These are phyloP conservation scores for Eubasilissa regina DNA, from an alignment of 1,140 invertebrate species.

Conservation along the genomic window DNA sequence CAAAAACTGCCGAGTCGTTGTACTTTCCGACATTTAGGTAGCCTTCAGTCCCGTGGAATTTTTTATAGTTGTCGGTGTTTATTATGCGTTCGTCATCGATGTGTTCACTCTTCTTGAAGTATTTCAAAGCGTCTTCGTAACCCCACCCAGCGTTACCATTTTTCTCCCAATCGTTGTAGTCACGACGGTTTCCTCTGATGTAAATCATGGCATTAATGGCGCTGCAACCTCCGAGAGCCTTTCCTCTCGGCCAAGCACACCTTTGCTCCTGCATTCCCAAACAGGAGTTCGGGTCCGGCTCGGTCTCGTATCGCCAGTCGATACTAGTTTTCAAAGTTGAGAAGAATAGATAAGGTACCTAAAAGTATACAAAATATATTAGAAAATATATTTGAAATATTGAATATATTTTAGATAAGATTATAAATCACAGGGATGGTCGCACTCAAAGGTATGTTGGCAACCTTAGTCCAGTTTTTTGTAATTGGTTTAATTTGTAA, in stretches of 20 bases:
- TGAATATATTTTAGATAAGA: too few species aligned
- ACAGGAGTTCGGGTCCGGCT: slow-evolving; percentile 68
- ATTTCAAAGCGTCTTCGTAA: slow-evolving; percentile 67
- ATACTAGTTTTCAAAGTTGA: slow-evolving; percentile 57
- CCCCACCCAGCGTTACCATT: slow-evolving; percentile 67
- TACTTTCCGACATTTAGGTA: slow-evolving; percentile 22
- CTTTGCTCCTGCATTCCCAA: slow-evolving; percentile 62
- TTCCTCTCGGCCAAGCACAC: slow-evolving; percentile 73
- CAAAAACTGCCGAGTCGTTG: slow-evolving; percentile 62
- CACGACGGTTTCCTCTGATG: slow-evolving; percentile 74
- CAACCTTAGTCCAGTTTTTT: too few species aligned
- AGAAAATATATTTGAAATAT: too few species aligned
- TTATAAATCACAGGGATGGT: too few species aligned
- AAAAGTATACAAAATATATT: neutral
- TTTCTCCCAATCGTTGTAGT: slow-evolving; percentile 79
- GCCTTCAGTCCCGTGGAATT: slow-evolving; percentile 34
- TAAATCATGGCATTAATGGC: slow-evolving; percentile 81
- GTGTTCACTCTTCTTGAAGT: slow-evolving; percentile 69
- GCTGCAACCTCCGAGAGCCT: slow-evolving; percentile 75
- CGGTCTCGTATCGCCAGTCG: slow-evolving; percentile 74
- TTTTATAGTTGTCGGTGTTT: neutral
- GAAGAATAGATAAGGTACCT: slow-evolving; percentile 37
- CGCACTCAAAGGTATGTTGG: too few species aligned
- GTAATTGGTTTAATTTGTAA: too few species aligned
- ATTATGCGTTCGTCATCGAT: neutral